Percentiles rank a stretch among this genome's conserved stretches.
phyloP scores from a whole-genome alignment of 2,888 invertebrate genomes.

The Heteropelma amictum region DNA sequence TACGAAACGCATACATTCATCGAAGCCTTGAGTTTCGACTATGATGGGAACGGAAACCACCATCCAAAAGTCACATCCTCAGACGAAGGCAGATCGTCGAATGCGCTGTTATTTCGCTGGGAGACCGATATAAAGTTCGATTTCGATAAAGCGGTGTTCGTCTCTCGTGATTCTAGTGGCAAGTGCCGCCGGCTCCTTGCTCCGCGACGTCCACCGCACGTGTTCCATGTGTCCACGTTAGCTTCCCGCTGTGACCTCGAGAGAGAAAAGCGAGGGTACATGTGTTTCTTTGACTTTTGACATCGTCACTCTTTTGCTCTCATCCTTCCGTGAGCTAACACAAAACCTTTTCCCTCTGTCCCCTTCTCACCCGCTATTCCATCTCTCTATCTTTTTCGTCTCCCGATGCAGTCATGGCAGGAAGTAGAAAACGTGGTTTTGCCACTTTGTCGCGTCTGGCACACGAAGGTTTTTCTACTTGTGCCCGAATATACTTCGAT shows the following conservation, averaged over 20 bases:
- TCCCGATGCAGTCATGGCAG: background rate
- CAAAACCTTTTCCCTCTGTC: background rate
- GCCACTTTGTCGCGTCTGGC: slow-evolving; percentile 43
- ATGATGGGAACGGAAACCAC: background rate
- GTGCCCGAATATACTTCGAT: background rate
- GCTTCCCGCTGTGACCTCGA: slow-evolving; percentile 33
- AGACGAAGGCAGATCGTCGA: background rate
- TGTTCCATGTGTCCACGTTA: slow-evolving; percentile 64
- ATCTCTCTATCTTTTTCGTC: background rate
- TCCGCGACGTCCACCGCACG: slow-evolving; percentile 68
- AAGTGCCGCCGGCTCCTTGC: slow-evolving; percentile 37
- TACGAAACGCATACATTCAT: background rate
- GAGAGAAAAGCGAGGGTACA: slow-evolving; percentile 38
- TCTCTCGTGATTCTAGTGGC: slow-evolving; percentile 40
- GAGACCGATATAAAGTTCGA: slow-evolving; percentile 63
- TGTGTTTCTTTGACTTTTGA: slow-evolving; percentile 28
- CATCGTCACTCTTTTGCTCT: background rate
- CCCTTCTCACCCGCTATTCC: background rate
- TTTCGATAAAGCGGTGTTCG: slow-evolving; percentile 67
- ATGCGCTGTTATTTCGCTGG: slow-evolving; percentile 24
- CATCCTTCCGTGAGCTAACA: background rate
- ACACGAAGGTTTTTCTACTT: slow-evolving; percentile 27
- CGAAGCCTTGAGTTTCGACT: slow-evolving; percentile 15
- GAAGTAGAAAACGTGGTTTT: slow-evolving; percentile 22
- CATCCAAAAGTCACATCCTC: background rate